These are phyloP conservation scores for Erebia ligea DNA, from an alignment of 2,888 invertebrate genomes.

Conservation along the genomic window DNA sequence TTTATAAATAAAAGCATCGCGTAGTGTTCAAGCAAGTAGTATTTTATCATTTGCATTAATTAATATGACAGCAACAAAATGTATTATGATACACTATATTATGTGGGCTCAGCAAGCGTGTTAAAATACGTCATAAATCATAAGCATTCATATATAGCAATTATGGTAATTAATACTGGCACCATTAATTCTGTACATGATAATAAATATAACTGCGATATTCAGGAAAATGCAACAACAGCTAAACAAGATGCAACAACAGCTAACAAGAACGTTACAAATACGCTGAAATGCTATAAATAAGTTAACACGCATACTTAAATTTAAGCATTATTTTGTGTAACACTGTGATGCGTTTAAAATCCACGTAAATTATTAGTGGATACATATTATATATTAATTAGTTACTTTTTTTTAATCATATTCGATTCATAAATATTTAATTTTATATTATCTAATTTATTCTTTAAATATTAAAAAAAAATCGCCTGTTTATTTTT, in stretches of 20 bases:
- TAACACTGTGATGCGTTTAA: too few species aligned
- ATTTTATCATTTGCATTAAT: not conserved
- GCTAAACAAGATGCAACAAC: not conserved
- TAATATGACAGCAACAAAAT: not conserved
- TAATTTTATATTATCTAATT: too few species aligned
- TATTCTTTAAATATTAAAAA: too few species aligned
- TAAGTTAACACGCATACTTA: too few species aligned
- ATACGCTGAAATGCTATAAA: not conserved
- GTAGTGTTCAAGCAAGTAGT: not conserved
- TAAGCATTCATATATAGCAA: not conserved
- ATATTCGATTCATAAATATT: too few species aligned
- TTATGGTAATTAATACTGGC: slow-evolving; percentile 2
- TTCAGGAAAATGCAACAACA: not conserved
- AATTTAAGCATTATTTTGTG: too few species aligned
- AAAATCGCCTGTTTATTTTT: too few species aligned
- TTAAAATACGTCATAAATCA: not conserved
- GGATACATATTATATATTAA: too few species aligned
- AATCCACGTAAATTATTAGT: too few species aligned
- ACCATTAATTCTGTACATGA: not conserved
- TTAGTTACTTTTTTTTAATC: too few species aligned
- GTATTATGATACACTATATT: not conserved
- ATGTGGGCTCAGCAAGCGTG: not conserved
- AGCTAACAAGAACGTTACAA: not conserved
- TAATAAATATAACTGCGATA: slow-evolving; percentile 6
- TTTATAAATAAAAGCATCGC: not conserved